These are phyloP conservation scores for Eristalinus aeneus DNA, from an alignment of 2,888 invertebrate genomes.

Conservation along the genomic window DNA sequence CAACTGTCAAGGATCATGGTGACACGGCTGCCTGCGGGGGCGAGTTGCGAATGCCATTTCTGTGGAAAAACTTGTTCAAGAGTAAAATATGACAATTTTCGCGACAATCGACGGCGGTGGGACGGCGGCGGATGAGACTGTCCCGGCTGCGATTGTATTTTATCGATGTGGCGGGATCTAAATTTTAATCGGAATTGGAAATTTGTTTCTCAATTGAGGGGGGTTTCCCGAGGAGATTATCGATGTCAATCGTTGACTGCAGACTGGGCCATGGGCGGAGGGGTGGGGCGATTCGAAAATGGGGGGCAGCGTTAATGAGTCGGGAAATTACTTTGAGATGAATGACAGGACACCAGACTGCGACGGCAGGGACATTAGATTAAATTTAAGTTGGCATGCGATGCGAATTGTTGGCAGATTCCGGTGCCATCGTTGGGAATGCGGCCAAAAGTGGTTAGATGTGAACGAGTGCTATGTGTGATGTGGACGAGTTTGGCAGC, in stretches of 20 bases:
- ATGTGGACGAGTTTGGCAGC: no score
- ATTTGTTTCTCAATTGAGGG: slow-evolving; percentile 26
- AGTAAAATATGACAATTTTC: slow-evolving; percentile 64
- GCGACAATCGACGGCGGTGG: not conserved
- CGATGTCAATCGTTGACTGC: slow-evolving; percentile 49
- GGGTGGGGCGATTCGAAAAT: not conserved
- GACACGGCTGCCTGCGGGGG: slow-evolving; percentile 24
- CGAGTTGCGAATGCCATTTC: slow-evolving; percentile 7
- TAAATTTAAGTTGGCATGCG: not conserved
- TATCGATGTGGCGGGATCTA: slow-evolving; percentile 60
- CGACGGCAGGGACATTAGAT: not conserved
- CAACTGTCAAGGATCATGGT: slow-evolving; percentile 56
- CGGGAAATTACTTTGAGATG: slow-evolving; percentile 26
- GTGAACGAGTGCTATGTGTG: not conserved
- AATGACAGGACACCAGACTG: not conserved
- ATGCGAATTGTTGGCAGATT: not conserved
- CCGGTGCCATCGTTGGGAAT: not conserved
- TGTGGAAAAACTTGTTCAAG: slow-evolving; percentile 47
- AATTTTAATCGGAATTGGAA: slow-evolving; percentile 65
- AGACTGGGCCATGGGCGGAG: not conserved
- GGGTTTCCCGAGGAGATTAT: slow-evolving; percentile 34
- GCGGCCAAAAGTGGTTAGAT: not conserved
- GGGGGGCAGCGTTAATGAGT: slow-evolving; percentile 12
- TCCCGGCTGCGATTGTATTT: slow-evolving; percentile 43
- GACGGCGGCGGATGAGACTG: slow-evolving; percentile 2